A percentile compares a stretch with the other conserved stretches of the same genome.
Conservation (phyloP, 2,797 vertebrate genomes). For the Pyrocephalus nanus region DNA sequence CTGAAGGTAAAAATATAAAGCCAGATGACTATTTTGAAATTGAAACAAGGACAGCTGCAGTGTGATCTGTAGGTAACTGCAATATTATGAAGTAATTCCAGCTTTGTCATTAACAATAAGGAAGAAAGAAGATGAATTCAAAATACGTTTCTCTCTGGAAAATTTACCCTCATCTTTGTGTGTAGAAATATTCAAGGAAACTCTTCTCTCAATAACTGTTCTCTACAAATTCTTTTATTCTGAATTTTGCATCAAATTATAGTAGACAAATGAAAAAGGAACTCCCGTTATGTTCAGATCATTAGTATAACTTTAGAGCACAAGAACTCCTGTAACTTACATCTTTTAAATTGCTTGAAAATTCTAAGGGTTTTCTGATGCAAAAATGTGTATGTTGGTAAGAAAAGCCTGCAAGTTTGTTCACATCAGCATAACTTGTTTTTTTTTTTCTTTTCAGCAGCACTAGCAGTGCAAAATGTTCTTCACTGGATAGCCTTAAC, state of each 20-base stretch:
- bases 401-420: background rate
- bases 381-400: background rate
- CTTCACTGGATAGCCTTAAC: slow-evolving; percentile 77
- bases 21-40: background rate
- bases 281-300: background rate
- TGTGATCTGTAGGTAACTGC: background rate
- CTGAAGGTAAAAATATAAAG: background rate
- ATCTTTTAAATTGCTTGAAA: background rate
- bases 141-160: background rate
- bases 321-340: background rate
- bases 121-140: background rate
- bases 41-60: background rate
- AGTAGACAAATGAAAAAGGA: background rate
- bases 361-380: background rate
- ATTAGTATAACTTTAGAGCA: background rate
- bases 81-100: background rate
- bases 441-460: slow-evolving; percentile 40
- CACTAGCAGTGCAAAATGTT: slow-evolving; percentile 76
- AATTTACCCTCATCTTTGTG: rapidly evolving
- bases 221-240: background rate
- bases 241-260: background rate
- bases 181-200: background rate
- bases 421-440: background rate
- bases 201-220: background rate
- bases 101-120: background rate